phyloP scores from a whole-genome alignment of 2,888 invertebrate species.

The Spatulosminthurus flaviceps region DNA sequence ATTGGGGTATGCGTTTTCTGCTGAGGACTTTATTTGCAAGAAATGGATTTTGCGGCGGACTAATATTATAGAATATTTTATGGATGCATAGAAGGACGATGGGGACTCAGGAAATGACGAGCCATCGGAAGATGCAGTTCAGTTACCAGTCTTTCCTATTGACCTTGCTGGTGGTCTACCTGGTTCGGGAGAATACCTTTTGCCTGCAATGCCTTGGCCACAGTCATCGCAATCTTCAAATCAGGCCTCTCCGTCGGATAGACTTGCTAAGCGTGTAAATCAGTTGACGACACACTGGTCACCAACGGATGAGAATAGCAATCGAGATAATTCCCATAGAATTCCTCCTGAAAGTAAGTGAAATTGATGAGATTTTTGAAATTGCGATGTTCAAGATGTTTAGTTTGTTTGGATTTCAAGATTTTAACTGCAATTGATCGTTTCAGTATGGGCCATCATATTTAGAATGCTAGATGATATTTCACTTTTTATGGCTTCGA shows the following conservation, averaged over 20 bases:
- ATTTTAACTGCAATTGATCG: too few species aligned
- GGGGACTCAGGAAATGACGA: slow-evolving; percentile 96
- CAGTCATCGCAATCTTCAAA: slow-evolving; percentile 3
- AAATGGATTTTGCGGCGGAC: neutral
- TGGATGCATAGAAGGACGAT: slow-evolving; percentile 75
- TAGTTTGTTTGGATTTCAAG: too few species aligned
- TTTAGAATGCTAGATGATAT: slow-evolving; percentile 91
- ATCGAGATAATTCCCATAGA: slow-evolving; percentile 51
- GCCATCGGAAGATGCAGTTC: slow-evolving; percentile 73
- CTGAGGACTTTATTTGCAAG: neutral
- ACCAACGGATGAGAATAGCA: slow-evolving; percentile 47
- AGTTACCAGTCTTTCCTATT: slow-evolving; percentile 58
- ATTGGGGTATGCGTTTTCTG: slow-evolving; percentile 24
- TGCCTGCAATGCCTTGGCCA: neutral
- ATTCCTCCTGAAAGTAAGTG: slow-evolving; percentile 60
- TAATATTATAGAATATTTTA: neutral
- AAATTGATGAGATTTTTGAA: neutral
- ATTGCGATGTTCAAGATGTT: neutral
- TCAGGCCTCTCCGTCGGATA: slow-evolving; percentile 41
- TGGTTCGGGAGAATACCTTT: neutral
- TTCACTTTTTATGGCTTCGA: slow-evolving; percentile 86
- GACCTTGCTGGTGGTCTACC: slow-evolving; percentile 42
- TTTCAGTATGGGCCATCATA: slow-evolving; percentile 81
- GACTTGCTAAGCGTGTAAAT: slow-evolving; percentile 52
- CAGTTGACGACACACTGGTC: slow-evolving; percentile 53